Percentiles rank a stretch among this genome's conserved stretches.
These are phyloP conservation scores for Helarctos malayanus DNA, from an alignment of 2,797 vertebrate genomes.

Conservation along the genomic window DNA sequence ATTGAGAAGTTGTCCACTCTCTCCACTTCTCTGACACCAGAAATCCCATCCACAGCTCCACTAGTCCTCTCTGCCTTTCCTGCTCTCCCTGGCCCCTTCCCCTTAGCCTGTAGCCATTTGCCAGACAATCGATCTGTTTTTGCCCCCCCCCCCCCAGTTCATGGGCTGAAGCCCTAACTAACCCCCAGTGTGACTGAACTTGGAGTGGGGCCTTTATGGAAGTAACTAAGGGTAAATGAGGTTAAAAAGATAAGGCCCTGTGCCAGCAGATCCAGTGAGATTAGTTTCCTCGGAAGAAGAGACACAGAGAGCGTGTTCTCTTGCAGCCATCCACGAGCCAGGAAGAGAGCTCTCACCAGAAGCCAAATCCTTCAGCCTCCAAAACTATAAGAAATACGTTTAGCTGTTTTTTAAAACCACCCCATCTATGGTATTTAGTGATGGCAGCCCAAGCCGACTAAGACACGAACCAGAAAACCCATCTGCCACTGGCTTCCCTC, in stretches of 20 bases:
- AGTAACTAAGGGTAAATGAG: not conserved
- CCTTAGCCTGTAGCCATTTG: not conserved
- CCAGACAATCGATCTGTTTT: not conserved
- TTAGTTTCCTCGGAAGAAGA: not conserved
- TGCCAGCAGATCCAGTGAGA: not conserved
- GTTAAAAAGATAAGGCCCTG: not conserved
- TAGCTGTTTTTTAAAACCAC: not conserved
- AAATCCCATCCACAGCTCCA: not conserved
- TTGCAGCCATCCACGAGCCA: not conserved
- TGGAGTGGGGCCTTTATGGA: not conserved
- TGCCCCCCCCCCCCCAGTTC: not conserved
- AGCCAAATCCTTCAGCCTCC: not conserved
- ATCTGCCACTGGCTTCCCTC: not conserved
- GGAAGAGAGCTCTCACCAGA: not conserved
- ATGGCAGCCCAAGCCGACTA: not conserved
- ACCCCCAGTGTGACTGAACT: not conserved
- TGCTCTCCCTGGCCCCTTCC: not conserved
- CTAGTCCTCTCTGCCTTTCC: not conserved
- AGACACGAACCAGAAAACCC: not conserved
- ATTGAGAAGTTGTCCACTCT: not conserved
- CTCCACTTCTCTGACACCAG: not conserved
- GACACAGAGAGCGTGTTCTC: not conserved
- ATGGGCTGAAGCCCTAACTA: not conserved
- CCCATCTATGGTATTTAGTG: not conserved
- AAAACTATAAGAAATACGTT: not conserved